Evolutionary conservation across 2,797 vertebrate species (phyloP).

Genomic region (Ceyx erithaca): DNA sequence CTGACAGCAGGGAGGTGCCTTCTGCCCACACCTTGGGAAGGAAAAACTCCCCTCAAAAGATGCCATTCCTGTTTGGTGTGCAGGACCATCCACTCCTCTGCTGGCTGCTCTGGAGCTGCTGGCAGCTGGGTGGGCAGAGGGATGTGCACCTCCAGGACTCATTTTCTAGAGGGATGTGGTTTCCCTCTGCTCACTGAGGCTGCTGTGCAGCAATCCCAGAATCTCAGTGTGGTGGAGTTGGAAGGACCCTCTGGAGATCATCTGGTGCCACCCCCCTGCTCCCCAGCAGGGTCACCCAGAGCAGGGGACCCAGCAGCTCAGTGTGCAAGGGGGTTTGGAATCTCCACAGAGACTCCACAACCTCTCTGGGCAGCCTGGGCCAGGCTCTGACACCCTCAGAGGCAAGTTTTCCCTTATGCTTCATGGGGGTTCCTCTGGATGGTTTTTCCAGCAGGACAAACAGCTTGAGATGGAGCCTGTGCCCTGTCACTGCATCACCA

Average conservation of each 20-base stretch:
- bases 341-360: neutral
- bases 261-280: neutral
- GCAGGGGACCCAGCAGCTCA: neutral
- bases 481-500: neutral
- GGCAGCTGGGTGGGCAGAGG: neutral
- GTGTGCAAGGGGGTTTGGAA: neutral
- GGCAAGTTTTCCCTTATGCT: neutral
- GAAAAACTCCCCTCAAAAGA: neutral
- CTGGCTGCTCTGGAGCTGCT: neutral
- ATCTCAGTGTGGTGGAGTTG: neutral
- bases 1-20: slow-evolving; percentile 14
- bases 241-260: neutral
- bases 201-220: neutral
- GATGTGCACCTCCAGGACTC: neutral
- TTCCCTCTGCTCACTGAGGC: fast-evolving
- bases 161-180: fast-evolving
- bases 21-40: slow-evolving; percentile 1
- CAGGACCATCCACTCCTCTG: fast-evolving
- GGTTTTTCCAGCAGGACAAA: neutral
- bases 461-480: neutral
- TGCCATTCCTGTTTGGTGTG: neutral
- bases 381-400: neutral
- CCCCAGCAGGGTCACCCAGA: neutral
- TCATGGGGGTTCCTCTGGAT: fast-evolving
- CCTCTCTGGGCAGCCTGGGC: neutral